Evolutionary conservation across 2,113 vertebrate species (phyloP).

Genomic region (Hepsetus odoe): DNA sequence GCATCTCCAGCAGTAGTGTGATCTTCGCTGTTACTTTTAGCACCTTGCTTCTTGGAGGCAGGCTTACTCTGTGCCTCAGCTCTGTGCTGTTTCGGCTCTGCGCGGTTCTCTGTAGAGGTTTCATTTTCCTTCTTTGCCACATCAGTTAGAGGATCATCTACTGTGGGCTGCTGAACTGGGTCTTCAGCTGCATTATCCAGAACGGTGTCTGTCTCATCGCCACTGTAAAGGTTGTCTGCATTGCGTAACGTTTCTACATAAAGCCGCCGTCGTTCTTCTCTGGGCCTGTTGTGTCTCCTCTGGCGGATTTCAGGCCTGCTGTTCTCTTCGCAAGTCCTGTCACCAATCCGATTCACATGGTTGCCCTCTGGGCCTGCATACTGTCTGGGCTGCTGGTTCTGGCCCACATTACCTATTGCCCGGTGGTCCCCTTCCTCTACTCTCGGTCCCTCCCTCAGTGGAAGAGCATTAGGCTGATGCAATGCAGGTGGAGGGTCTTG

Average conservation of each 20-base stretch:
- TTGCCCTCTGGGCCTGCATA: not conserved
- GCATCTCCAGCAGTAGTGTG: not conserved
- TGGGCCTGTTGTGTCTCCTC: conserved; percentile 25
- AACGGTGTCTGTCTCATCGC: conserved; percentile 59
- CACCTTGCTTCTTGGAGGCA: not conserved
- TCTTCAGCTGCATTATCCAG: not conserved
- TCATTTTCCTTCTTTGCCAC: conserved; percentile 29
- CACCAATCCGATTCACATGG: not conserved
- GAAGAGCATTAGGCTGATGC: not conserved
- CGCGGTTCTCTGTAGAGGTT: not conserved
- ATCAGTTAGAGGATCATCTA: conserved; percentile 6
- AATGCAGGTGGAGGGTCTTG: conserved; percentile 56
- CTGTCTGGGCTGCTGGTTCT: not conserved
- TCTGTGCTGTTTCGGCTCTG: not conserved
- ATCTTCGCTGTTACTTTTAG: not conserved
- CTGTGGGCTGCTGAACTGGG: conserved; percentile 26
- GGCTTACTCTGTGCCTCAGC: no score
- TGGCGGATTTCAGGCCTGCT: conserved; percentile 17
- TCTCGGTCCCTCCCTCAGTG: conserved; percentile 8
- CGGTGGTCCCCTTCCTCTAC: not conserved
- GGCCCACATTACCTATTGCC: conserved; percentile 51
- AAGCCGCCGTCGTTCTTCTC: not conserved
- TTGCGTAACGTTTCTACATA: conserved; percentile 62
- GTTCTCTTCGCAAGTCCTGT: not conserved
- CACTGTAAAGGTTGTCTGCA: conserved; percentile 13